A percentile compares a stretch with the other conserved stretches of the same genome.
Conservation (phyloP, 2,797 vertebrate genomes). For the Dendrocincla fuliginosa region DNA sequence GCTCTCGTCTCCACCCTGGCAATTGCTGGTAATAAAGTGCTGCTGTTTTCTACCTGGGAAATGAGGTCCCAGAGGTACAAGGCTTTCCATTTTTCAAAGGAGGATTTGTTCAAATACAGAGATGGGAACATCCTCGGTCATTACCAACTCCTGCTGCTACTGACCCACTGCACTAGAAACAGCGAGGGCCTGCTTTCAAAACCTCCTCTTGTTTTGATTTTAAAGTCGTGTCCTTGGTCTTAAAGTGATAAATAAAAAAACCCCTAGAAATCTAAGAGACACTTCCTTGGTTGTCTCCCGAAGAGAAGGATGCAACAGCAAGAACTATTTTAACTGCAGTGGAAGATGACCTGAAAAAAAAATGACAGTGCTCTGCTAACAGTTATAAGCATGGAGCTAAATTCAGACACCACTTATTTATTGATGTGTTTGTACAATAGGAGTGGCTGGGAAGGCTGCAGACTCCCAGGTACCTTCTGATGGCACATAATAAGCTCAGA, state of each 20-base stretch:
- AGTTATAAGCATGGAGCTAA: neutral
- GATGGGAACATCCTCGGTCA: neutral
- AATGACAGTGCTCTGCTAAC: slow-evolving; percentile 25
- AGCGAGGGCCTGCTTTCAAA: fast-evolving
- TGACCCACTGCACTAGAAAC: neutral
- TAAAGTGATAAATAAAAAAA: neutral
- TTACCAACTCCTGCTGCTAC: neutral
- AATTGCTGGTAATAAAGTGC: neutral
- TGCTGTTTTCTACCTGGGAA: slow-evolving; percentile 14
- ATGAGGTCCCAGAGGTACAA: neutral
- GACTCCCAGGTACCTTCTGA: slow-evolving; percentile 48
- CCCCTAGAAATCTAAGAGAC: neutral
- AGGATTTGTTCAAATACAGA: neutral
- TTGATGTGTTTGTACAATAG: slow-evolving; percentile 66
- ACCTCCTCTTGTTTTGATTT: neutral
- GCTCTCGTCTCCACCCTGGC: neutral
- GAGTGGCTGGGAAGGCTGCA: slow-evolving; percentile 44
- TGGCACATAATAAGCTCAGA: slow-evolving; percentile 59
- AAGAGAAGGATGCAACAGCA: slow-evolving; percentile 42
- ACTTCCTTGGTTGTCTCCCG: neutral
- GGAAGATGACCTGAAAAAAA: slow-evolving; percentile 52
- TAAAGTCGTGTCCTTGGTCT: neutral
- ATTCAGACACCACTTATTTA: slow-evolving; percentile 58
- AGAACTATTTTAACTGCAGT: neutral
- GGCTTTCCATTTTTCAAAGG: neutral